Evolutionary conservation across 2,797 vertebrate genomes (phyloP).

Genomic region (Eutrigla gurnardus): DNA sequence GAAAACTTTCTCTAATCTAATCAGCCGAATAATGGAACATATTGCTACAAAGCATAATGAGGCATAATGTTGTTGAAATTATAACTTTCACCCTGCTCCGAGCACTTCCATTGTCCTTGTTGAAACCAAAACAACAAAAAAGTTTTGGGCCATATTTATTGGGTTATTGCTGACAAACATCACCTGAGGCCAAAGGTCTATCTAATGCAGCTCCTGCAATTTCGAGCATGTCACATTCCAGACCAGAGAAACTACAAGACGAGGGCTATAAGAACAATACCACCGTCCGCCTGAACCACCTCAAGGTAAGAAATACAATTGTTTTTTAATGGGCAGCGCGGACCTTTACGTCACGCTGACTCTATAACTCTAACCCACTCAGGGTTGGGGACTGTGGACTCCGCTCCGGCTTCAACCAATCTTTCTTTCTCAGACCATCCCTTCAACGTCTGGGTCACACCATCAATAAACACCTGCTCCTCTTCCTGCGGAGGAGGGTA

Average conservation of each 20-base stretch:
- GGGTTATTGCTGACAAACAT: slow-evolving; percentile 52
- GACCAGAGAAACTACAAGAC: slow-evolving; percentile 55
- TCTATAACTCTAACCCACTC: slow-evolving; percentile 58
- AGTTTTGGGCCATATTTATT: slow-evolving; percentile 34
- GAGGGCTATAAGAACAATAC: slow-evolving; percentile 54
- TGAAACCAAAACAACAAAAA: slow-evolving; percentile 15
- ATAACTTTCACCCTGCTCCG: slow-evolving; percentile 10
- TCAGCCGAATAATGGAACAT: slow-evolving; percentile 9
- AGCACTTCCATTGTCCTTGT: slow-evolving; percentile 14
- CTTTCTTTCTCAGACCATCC: slow-evolving; percentile 35
- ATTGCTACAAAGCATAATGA: slow-evolving; percentile 24
- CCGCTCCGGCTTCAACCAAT: slow-evolving; percentile 52
- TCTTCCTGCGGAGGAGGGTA: slow-evolving; percentile 50
- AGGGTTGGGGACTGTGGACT: slow-evolving; percentile 49
- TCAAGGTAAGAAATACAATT: slow-evolving; percentile 57
- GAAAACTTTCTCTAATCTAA: slow-evolving; percentile 7
- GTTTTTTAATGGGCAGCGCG: slow-evolving; percentile 57
- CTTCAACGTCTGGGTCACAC: slow-evolving; percentile 42
- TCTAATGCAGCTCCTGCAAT: slow-evolving; percentile 60
- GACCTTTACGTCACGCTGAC: slow-evolving; percentile 52
- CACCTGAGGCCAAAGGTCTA: slow-evolving; percentile 50
- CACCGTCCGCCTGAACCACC: slow-evolving; percentile 44
- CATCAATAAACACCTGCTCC: slow-evolving; percentile 56
- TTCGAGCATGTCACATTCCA: slow-evolving; percentile 62
- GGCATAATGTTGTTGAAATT: slow-evolving; percentile 26